These are phyloP conservation scores for Drosophila simulans DNA, from an alignment of 1,140 invertebrate genomes.

Conservation along the genomic window DNA sequence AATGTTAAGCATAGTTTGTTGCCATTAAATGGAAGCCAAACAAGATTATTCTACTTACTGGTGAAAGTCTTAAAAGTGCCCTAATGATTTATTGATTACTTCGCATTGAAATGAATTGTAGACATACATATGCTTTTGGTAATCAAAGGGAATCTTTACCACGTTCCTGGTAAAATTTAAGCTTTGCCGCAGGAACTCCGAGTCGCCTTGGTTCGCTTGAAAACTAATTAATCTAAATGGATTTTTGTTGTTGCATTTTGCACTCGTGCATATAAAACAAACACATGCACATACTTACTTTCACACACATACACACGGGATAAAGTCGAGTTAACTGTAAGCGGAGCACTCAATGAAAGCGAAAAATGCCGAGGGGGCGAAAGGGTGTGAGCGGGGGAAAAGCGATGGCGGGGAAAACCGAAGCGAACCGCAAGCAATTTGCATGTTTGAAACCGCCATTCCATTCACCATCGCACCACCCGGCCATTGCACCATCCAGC, in stretches of 20 bases:
- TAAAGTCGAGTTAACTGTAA: slow-evolving; percentile 73
- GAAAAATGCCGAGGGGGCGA: slow-evolving; percentile 47
- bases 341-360: slow-evolving; percentile 77
- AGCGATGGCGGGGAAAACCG: slow-evolving; percentile 54
- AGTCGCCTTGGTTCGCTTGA: slow-evolving; percentile 60
- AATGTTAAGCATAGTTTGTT: not conserved
- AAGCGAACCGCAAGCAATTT: slow-evolving; percentile 81
- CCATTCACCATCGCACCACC: slow-evolving; percentile 24
- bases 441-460: slow-evolving; percentile 80
- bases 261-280: slow-evolving; percentile 55
- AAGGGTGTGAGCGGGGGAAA: not conserved
- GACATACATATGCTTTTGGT: too few species aligned
- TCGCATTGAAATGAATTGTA: too few species aligned
- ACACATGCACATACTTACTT: slow-evolving; percentile 3
- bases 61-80: too few species aligned
- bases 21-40: not conserved
- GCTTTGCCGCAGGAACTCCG: slow-evolving; percentile 1
- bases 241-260: slow-evolving; percentile 77
- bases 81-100: too few species aligned
- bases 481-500: slow-evolving; percentile 10
- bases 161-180: slow-evolving; percentile 6
- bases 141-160: not conserved
- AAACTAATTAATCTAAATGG: slow-evolving; percentile 83
- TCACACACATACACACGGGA: slow-evolving; percentile 20
- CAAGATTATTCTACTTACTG: too few species aligned